Percentiles rank a stretch among this genome's conserved stretches.
These are phyloP conservation scores for Emberiza fucata DNA, from an alignment of 2,113 vertebrate species.

Conservation along the genomic window DNA sequence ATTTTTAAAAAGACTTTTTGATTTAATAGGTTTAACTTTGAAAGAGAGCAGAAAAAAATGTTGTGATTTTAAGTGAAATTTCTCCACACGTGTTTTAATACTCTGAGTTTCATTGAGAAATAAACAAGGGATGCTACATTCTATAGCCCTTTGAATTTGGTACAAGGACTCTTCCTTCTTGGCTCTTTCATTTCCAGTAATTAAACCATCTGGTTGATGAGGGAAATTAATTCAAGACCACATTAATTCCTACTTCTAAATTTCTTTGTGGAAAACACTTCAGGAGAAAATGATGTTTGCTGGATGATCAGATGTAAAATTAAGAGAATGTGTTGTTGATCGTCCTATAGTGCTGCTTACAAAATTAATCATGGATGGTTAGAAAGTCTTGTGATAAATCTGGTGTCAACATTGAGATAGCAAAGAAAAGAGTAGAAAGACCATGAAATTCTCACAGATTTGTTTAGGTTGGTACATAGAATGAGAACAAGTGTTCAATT, in stretches of 20 bases:
- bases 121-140: background rate
- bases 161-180: conserved; percentile 3
- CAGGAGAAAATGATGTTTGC: background rate
- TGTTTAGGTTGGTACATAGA: background rate
- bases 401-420: background rate
- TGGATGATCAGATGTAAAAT: conserved; percentile 40
- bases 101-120: background rate
- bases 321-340: conserved; percentile 15
- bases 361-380: conserved; percentile 12
- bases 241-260: conserved; percentile 24
- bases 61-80: background rate
- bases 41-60: background rate
- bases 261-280: conserved; percentile 34
- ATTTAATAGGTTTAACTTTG: background rate
- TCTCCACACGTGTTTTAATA: background rate
- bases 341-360: background rate
- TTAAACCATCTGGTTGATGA: conserved; percentile 29
- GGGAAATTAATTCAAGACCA: conserved; percentile 19
- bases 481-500: background rate
- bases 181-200: conserved; percentile 16
- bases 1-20: background rate
- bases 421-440: background rate
- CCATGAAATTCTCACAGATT: background rate
- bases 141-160: background rate
- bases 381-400: background rate